A percentile compares a stretch with the other conserved stretches of the same genome.
Evolutionary conservation across 2,113 vertebrate genomes (phyloP).

Genomic region (Heterotilapia buettikoferi): DNA sequence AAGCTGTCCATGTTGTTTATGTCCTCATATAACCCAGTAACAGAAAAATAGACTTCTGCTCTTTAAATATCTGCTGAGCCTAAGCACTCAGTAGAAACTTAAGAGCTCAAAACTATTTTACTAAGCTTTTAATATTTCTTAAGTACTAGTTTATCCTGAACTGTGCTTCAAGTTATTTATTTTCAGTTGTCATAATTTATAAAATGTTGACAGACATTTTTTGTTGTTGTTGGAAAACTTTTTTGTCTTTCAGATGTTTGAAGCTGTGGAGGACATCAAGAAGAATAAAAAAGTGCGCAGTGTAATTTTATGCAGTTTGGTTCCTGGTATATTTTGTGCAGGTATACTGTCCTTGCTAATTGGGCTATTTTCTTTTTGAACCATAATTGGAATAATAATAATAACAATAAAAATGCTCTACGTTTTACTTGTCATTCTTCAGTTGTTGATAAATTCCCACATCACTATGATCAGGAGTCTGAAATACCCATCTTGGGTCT

Average conservation of each 20-base stretch:
- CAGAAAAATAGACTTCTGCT: not conserved
- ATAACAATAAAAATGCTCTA: not conserved
- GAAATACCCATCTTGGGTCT: not conserved
- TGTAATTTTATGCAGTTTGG: slow-evolving; percentile 89
- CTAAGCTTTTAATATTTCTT: not conserved
- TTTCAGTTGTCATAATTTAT: not conserved
- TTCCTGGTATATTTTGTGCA: slow-evolving; percentile 96
- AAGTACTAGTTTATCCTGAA: not conserved
- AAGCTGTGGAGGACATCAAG: slow-evolving; percentile 87
- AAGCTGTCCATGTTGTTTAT: rapidly evolving
- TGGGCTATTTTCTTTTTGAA: not conserved
- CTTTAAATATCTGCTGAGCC: not conserved
- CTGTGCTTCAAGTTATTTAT: not conserved
- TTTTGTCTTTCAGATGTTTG: slow-evolving; percentile 79
- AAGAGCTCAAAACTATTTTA: not conserved
- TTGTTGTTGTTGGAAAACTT: not conserved
- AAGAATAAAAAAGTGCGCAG: slow-evolving; percentile 90
- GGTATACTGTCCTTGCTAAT: slow-evolving; percentile 63
- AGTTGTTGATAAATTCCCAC: not conserved
- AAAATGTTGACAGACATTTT: not conserved
- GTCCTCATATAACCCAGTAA: not conserved
- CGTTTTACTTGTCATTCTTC: not conserved
- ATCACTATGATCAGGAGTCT: not conserved
- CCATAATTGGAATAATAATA: not conserved
- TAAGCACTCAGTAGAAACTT: not conserved